Percentiles rank a stretch among this genome's conserved stretches.
These are phyloP conservation scores for Pollachius pollachius DNA, from an alignment of 2,113 vertebrate species.

Conservation along the genomic window DNA sequence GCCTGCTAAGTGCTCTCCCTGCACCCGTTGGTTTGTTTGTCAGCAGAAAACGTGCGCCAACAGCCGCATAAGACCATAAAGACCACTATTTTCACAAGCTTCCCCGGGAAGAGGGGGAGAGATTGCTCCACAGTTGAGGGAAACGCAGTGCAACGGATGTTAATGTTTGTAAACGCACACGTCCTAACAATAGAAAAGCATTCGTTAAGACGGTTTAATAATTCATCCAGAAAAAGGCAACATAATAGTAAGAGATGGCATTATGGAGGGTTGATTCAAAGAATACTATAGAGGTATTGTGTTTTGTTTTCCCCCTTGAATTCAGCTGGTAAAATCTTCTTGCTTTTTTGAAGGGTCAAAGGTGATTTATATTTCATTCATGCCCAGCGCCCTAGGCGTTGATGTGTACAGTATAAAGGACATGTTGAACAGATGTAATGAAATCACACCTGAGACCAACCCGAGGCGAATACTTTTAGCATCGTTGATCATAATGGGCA, in stretches of 20 bases:
- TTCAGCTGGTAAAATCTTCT: too few species aligned
- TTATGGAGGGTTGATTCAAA: slow-evolving; percentile 25
- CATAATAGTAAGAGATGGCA: slow-evolving; percentile 25
- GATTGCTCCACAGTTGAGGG: slow-evolving; percentile 54
- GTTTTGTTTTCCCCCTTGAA: too few species aligned
- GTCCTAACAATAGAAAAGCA: slow-evolving; percentile 21
- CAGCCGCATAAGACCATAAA: slow-evolving; percentile 45
- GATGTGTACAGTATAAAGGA: neutral
- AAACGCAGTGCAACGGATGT: slow-evolving; percentile 32
- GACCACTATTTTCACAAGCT: slow-evolving; percentile 36
- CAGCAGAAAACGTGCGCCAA: slow-evolving; percentile 32
- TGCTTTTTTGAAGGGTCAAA: slow-evolving; percentile 3
- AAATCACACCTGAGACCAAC: slow-evolving; percentile 35
- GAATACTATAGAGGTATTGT: neutral
- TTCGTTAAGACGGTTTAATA: slow-evolving; percentile 43
- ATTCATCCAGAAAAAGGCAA: slow-evolving; percentile 2
- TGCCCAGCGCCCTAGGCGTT: neutral
- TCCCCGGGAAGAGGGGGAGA: slow-evolving; percentile 47
- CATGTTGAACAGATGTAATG: slow-evolving; percentile 8
- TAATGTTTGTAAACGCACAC: slow-evolving; percentile 50
- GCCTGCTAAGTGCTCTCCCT: slow-evolving; percentile 53
- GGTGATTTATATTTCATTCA: neutral
- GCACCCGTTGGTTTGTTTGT: slow-evolving; percentile 54
- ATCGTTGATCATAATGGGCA: slow-evolving; percentile 49
- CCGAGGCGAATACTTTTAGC: slow-evolving; percentile 34